Evolutionary conservation across 2,113 vertebrate species (phyloP).

Genomic region (Kobus ellipsiprymnus): DNA sequence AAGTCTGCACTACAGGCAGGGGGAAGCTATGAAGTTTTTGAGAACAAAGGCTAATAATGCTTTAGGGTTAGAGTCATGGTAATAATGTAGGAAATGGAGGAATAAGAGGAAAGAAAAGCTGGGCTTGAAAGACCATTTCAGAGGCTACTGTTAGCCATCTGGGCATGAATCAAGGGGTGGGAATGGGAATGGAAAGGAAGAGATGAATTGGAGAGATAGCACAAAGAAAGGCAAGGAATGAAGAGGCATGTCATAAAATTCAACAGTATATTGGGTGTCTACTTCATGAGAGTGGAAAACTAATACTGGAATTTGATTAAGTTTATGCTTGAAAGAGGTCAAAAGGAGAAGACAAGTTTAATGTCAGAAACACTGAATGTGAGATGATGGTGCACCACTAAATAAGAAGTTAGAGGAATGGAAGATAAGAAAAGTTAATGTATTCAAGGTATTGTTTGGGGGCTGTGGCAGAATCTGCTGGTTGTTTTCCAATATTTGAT

Average conservation of each 20-base stretch:
- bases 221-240: neutral
- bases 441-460: neutral
- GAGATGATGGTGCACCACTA: neutral
- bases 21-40: neutral
- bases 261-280: neutral
- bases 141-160: too few species aligned
- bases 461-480: neutral
- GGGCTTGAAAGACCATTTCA: neutral
- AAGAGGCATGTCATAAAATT: neutral
- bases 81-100: neutral
- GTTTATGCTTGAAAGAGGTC: neutral
- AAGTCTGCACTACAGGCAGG: neutral
- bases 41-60: neutral
- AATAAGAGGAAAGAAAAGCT: neutral
- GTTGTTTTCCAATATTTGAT: neutral
- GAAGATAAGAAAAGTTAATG: neutral
- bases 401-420: neutral
- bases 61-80: neutral
- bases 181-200: neutral
- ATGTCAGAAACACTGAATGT: neutral
- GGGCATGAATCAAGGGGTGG: neutral
- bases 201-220: neutral
- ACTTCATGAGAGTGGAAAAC: neutral
- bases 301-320: neutral
- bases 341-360: neutral